Evolutionary conservation across 2,888 invertebrate genomes (phyloP).

Genomic region (Caenorhabditis auriculariae): DNA sequence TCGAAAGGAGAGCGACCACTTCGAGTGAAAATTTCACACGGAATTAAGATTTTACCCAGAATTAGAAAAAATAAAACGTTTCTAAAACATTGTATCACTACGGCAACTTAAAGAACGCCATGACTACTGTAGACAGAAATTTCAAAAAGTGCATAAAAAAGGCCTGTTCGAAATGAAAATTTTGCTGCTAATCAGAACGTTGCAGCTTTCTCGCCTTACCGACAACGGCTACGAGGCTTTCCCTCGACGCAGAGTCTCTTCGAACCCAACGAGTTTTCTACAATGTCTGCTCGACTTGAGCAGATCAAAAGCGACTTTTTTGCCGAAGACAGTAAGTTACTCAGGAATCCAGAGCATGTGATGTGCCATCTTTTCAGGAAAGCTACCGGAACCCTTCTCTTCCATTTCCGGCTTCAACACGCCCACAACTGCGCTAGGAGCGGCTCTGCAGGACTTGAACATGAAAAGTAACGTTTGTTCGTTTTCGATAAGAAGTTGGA

Average conservation of each 20-base stretch:
- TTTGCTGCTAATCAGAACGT: too few species aligned
- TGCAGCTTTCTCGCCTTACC: conserved; percentile 36
- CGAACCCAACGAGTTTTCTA: conserved; percentile 10
- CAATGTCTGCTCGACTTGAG: conserved; percentile 26
- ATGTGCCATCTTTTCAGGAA: too few species aligned
- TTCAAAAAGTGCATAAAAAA: too few species aligned
- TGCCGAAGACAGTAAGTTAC: conserved; percentile 19
- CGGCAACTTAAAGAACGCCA: too few species aligned
- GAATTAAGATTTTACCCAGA: too few species aligned
- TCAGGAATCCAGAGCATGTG: neutral
- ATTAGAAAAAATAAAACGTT: too few species aligned
- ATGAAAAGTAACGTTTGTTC: conserved; percentile 28
- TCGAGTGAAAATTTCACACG: too few species aligned
- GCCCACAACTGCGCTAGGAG: conserved; percentile 44
- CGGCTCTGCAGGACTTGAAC: conserved; percentile 36
- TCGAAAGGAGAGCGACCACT: too few species aligned
- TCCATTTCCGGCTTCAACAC: conserved; percentile 46
- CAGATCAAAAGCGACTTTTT: conserved; percentile 29
- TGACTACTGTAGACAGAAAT: too few species aligned
- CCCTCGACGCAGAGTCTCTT: conserved; percentile 34
- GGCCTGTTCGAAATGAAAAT: too few species aligned
- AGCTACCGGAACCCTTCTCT: conserved; percentile 25
- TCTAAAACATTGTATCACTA: too few species aligned
- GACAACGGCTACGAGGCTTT: conserved; percentile 10
- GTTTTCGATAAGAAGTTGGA: neutral